Conservation (phyloP, 2,113 vertebrate genomes). For the Suncus etruscus region DNA sequence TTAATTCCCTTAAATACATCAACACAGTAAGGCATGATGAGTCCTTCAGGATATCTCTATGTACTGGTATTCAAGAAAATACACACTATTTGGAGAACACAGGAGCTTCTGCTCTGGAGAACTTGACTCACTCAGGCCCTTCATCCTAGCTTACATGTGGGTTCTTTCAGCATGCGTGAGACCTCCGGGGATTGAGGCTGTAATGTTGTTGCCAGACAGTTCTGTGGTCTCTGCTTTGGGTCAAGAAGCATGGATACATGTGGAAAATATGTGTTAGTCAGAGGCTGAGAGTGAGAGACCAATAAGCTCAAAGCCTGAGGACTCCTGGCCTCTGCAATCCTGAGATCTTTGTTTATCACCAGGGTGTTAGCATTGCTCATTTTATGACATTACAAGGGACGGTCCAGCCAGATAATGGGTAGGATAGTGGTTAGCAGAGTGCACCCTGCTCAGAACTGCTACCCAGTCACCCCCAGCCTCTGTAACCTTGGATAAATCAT, state of each 20-base stretch:
- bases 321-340: background rate
- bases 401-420: background rate
- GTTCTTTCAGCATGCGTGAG: background rate
- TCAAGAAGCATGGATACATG: background rate
- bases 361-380: too few relatives aligned
- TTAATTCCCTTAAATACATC: too few relatives aligned
- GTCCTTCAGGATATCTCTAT: background rate
- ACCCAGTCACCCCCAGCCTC: background rate
- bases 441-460: background rate
- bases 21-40: background rate
- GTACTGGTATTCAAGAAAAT: background rate
- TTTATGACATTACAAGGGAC: too few relatives aligned
- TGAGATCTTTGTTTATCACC: too few relatives aligned
- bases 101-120: background rate
- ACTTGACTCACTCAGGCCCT: background rate
- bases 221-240: background rate
- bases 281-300: background rate
- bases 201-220: background rate
- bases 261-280: background rate
- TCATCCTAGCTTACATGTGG: background rate
- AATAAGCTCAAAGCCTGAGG: background rate
- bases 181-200: background rate
- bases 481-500: background rate
- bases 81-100: background rate
- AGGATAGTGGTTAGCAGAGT: background rate